phyloP scores from a whole-genome alignment of 37 sponge, comb jelly and placozoan species.

The Haliclona indistincta region DNA sequence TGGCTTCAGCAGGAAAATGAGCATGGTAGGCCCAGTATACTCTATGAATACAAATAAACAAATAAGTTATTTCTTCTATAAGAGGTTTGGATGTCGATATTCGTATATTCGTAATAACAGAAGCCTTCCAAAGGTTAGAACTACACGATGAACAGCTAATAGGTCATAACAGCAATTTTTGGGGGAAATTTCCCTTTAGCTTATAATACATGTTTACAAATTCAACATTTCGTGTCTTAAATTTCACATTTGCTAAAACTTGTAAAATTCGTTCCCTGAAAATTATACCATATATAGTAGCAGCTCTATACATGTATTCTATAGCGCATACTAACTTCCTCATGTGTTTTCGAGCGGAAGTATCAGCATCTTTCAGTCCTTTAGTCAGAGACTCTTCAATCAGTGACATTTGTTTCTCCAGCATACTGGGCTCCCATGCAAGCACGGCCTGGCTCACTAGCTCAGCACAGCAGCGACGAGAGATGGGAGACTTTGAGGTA shows the following conservation, averaged over 20 bases:
- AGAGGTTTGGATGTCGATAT: no score
- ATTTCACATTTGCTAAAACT: no score
- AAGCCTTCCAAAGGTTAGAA: no score
- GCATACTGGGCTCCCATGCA: constrained; percentile 10
- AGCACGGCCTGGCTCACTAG: background rate
- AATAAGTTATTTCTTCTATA: no score
- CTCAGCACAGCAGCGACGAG: constrained; percentile 61
- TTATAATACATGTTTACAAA: no score
- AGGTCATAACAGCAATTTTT: no score
- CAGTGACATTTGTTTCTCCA: constrained; percentile 23
- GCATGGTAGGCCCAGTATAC: constrained; percentile 68
- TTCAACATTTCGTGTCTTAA: no score
- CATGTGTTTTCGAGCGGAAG: constrained; percentile 51
- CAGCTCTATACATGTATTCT: background rate
- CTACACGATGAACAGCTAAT: no score
- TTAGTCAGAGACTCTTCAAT: constrained; percentile 34
- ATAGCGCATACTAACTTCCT: constrained; percentile 27
- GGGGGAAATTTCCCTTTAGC: no score
- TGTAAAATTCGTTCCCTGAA: no score
- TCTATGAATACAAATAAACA: constrained; percentile 20
- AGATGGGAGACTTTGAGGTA: constrained; percentile 60
- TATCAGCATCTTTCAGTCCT: constrained; percentile 64
- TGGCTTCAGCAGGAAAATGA: constrained; percentile 37
- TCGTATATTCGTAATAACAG: no score
- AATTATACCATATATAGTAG: no score